Percentiles rank a stretch among this genome's conserved stretches.
Evolutionary conservation across 2,888 invertebrate species (phyloP).

Genomic region (Macropis europaea): DNA sequence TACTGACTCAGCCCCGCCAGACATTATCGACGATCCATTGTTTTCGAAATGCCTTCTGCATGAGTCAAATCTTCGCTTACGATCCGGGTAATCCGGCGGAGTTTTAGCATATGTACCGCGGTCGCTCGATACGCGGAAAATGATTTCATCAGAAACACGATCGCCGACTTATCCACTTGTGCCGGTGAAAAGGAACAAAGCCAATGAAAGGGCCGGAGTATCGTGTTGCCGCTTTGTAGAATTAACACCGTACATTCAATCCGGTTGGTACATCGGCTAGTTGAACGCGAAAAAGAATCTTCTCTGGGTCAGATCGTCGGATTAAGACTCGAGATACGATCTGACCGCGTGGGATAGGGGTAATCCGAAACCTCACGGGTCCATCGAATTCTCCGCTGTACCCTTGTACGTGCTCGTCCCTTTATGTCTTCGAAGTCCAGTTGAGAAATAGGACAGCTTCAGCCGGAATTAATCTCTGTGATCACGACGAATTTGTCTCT

Average conservation of each 20-base stretch:
- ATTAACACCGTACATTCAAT: constrained; percentile 15
- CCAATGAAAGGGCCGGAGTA: constrained; percentile 6
- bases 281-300: no score
- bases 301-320: constrained; percentile 40
- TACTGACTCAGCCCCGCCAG: not conserved
- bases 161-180: constrained; percentile 1
- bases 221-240: constrained; percentile 1
- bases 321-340: constrained; percentile 50
- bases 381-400: constrained; percentile 23
- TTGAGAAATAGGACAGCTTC: no score
- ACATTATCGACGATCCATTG: not conserved
- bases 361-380: constrained; percentile 49
- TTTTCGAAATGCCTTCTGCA: not conserved
- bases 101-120: not conserved
- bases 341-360: constrained; percentile 53
- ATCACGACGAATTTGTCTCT: no score
- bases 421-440: no score
- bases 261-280: not conserved
- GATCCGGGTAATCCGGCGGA: not conserved
- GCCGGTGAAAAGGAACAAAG: not conserved
- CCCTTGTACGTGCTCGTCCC: not conserved
- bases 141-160: constrained; percentile 16
- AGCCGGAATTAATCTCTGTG: no score
- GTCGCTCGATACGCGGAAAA: not conserved
- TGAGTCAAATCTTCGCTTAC: no score